These are phyloP conservation scores for Phragmatobia fuliginosa DNA, from an alignment of 2,888 invertebrate species.

Conservation along the genomic window DNA sequence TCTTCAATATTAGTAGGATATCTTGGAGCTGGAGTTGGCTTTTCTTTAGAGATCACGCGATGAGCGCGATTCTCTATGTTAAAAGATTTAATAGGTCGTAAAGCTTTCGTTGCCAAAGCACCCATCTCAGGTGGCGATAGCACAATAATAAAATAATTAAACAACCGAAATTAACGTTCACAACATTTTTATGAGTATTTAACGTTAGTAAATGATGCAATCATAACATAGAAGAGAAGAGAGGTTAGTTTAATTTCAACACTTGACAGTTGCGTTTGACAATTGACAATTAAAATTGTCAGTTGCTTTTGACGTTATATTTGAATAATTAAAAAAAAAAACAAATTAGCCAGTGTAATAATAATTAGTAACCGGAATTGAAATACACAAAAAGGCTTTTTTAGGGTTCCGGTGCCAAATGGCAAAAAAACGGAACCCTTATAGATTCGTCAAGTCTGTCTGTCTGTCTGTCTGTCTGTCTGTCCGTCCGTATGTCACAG, in stretches of 20 bases:
- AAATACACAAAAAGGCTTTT: too few species aligned
- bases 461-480: too few species aligned
- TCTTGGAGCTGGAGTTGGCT: slow-evolving; percentile 90
- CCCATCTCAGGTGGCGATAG: slow-evolving; percentile 88
- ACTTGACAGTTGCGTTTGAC: slow-evolving; percentile 26
- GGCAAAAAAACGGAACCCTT: too few species aligned
- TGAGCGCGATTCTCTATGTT: slow-evolving; percentile 93
- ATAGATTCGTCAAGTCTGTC: too few species aligned
- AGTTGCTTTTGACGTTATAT: not conserved
- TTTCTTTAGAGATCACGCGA: slow-evolving; percentile 89
- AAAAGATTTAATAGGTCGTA: slow-evolving; percentile 88
- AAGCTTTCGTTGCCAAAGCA: slow-evolving; percentile 86
- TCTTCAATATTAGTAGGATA: slow-evolving; percentile 88
- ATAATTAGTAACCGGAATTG: too few species aligned
- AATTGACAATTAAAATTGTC: not conserved
- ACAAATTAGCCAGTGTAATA: not conserved
- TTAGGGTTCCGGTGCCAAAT: too few species aligned
- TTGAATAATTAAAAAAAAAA: not conserved
- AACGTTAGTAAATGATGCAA: slow-evolving; percentile 22
- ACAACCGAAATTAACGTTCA: slow-evolving; percentile 35
- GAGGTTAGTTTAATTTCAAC: slow-evolving; percentile 57
- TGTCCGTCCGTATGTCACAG: too few species aligned
- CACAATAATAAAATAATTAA: slow-evolving; percentile 35
- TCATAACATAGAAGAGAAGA: not conserved
- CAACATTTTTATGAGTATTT: slow-evolving; percentile 46